Evolutionary conservation across 2,113 vertebrate genomes (phyloP).

Genomic region (Pelvicachromis taeniatus): DNA sequence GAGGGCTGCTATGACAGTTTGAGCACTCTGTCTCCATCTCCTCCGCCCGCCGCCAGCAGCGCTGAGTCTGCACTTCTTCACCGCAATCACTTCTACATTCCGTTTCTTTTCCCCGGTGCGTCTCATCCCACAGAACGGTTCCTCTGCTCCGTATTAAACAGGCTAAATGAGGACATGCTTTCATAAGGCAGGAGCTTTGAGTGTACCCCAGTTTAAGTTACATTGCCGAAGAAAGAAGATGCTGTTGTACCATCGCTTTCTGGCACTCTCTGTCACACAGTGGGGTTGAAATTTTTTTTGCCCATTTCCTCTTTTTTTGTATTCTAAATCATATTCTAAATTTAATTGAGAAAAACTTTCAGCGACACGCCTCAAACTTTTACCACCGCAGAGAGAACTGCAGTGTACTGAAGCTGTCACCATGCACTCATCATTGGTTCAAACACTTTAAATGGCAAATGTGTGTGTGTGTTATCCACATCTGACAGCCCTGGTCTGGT

Average conservation of each 20-base stretch:
- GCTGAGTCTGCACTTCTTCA: conserved; percentile 65
- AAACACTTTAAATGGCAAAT: background rate
- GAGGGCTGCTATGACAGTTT: conserved; percentile 55
- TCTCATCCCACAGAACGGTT: conserved; percentile 5
- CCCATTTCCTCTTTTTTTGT: background rate
- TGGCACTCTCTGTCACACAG: background rate
- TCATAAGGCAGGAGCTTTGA: conserved; percentile 29
- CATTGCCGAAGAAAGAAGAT: conserved; percentile 22
- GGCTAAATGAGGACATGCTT: conserved; percentile 64
- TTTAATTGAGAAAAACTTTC: conserved; percentile 27
- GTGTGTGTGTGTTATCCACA: background rate
- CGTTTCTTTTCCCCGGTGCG: conserved; percentile 30
- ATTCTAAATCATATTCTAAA: background rate
- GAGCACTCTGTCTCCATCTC: conserved; percentile 25
- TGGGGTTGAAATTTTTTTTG: background rate
- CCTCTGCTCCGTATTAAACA: conserved; percentile 22
- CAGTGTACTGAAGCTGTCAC: background rate
- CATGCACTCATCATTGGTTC: background rate
- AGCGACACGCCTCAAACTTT: background rate
- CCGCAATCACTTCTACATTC: conserved; percentile 60
- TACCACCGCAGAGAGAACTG: background rate
- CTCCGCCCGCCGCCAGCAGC: background rate
- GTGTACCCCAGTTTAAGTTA: conserved; percentile 47
- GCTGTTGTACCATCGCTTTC: background rate
- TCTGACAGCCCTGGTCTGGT: background rate